Evolutionary conservation across 2,113 vertebrate species (phyloP).

Genomic region (Neoarius graeffei): DNA sequence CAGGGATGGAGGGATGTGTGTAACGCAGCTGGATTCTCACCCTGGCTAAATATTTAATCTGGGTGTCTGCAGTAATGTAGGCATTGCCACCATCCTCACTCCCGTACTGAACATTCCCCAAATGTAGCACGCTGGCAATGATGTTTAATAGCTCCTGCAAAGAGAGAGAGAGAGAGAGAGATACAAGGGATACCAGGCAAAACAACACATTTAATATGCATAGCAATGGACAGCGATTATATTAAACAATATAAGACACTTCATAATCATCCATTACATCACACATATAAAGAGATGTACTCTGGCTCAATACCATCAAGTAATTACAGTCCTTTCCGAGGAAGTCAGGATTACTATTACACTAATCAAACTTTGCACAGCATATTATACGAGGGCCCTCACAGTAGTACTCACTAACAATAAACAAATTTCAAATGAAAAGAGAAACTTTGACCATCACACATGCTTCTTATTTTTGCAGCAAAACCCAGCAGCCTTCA

Average conservation of each 20-base stretch:
- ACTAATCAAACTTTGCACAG: neutral
- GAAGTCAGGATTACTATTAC: neutral
- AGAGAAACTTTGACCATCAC: neutral
- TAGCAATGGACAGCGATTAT: neutral
- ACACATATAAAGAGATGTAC: neutral
- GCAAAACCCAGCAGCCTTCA: too few relatives aligned
- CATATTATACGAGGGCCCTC: neutral
- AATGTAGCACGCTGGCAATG: conserved; percentile 90
- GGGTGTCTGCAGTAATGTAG: conserved; percentile 89
- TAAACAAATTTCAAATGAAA: neutral
- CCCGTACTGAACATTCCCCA: conserved; percentile 92
- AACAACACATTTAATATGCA: too few relatives aligned
- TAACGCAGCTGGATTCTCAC: conserved; percentile 68
- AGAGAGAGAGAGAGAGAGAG: neutral
- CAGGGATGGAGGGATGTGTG: neutral
- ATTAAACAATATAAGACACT: neutral
- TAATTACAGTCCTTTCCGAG: neutral
- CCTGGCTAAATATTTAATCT: conserved; percentile 93
- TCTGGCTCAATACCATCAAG: neutral
- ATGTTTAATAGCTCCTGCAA: conserved; percentile 90
- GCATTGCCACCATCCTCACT: conserved; percentile 84
- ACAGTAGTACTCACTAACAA: neutral
- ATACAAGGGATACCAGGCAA: neutral
- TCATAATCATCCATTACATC: neutral
- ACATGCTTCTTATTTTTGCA: too few relatives aligned